phyloP scores from a whole-genome alignment of 2,113 vertebrate species.

The Mormyrus iriodes region DNA sequence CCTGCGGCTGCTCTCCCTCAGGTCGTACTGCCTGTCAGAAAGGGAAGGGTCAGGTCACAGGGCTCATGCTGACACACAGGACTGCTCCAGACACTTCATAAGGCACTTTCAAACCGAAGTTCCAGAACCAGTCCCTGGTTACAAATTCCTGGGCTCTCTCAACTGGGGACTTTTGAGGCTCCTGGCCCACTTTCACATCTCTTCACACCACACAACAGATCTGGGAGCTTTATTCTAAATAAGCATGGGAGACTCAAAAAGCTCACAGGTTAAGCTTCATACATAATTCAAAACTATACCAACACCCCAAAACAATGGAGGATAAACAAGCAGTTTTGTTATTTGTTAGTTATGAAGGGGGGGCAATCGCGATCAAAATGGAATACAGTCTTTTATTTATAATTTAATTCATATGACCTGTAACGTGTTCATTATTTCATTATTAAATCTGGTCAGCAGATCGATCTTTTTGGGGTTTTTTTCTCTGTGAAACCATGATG shows the following conservation, averaged over 20 bases:
- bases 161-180: neutral
- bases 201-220: too few species aligned
- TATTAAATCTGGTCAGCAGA: neutral
- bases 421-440: neutral
- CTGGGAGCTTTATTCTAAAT: neutral
- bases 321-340: neutral
- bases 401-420: neutral
- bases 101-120: neutral
- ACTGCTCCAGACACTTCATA: neutral
- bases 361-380: neutral
- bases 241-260: neutral
- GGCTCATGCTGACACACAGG: neutral
- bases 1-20: slow-evolving; percentile 90
- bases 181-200: too few species aligned
- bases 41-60: neutral
- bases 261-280: neutral
- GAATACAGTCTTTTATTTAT: neutral
- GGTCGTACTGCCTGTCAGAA: slow-evolving; percentile 82
- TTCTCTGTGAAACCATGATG: too few species aligned
- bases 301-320: neutral
- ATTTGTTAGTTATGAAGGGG: neutral
- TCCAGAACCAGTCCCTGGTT: neutral
- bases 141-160: neutral
- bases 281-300: neutral
- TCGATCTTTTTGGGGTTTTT: too few species aligned